phyloP scores from a whole-genome alignment of 2,113 vertebrate species.

The Regulus satrapa region DNA sequence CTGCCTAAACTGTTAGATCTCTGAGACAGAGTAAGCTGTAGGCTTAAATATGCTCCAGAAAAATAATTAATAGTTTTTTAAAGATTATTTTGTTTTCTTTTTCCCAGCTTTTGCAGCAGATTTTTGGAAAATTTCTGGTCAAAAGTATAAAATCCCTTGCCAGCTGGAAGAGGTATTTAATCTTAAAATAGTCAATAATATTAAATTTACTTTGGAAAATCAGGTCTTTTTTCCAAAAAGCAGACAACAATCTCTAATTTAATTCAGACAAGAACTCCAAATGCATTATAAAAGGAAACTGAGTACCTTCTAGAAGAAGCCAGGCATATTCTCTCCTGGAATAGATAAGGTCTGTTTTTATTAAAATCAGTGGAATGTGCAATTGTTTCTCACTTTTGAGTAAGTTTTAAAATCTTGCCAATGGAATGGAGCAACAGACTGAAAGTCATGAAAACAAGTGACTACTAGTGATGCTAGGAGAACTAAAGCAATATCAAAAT shows the following conservation, averaged over 20 bases:
- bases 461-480: background rate
- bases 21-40: background rate
- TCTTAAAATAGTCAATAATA: background rate
- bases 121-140: background rate
- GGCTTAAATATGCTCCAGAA: background rate
- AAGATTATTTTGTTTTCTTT: background rate
- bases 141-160: background rate
- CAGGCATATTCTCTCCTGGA: background rate
- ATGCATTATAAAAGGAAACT: background rate
- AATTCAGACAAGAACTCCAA: background rate
- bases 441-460: background rate
- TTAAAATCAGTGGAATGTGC: background rate
- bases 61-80: background rate
- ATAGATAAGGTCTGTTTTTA: background rate
- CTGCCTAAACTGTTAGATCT: background rate
- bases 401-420: background rate
- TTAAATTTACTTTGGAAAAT: background rate
- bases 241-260: background rate
- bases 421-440: background rate
- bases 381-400: background rate
- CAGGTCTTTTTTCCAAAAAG: background rate
- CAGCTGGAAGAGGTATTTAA: background rate
- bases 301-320: background rate
- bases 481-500: background rate
- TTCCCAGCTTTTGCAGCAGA: background rate